phyloP scores from a whole-genome alignment of 2,888 invertebrate genomes.

The Ryuthela nishihirai region DNA sequence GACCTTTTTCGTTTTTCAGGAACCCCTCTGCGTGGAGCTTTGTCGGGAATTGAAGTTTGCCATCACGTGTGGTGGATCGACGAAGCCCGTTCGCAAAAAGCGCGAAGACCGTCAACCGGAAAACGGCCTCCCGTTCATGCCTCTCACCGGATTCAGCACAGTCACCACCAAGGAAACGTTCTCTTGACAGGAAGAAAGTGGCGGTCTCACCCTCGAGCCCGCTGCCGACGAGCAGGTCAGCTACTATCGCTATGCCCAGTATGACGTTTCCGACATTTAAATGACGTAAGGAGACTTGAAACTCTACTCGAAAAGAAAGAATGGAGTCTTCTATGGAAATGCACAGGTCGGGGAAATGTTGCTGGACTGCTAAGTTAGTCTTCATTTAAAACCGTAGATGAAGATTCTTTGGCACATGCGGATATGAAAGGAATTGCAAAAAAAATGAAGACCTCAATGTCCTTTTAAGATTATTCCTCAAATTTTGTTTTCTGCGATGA shows the following conservation, averaged over 20 bases:
- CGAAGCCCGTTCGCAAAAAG: constrained; percentile 39
- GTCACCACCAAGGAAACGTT: constrained; percentile 36
- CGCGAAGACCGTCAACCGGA: constrained; percentile 24
- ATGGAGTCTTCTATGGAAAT: no score
- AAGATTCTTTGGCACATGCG: no score
- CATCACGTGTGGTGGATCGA: constrained; percentile 41
- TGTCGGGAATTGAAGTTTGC: constrained; percentile 43
- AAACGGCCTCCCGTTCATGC: constrained; percentile 43
- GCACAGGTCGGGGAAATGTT: no score
- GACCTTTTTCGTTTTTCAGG: no score
- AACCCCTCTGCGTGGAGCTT: constrained; percentile 43
- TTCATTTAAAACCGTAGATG: no score
- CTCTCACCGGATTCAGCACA: constrained; percentile 37
- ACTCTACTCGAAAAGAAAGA: no score
- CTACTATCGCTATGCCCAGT: constrained; percentile 39
- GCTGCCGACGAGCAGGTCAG: constrained; percentile 34
- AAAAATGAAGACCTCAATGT: no score
- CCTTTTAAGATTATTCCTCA: no score
- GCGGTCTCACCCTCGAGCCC: constrained; percentile 32
- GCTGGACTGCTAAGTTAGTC: no score
- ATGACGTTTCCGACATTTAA: constrained; percentile 37
- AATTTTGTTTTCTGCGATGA: no score
- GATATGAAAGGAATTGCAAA: no score
- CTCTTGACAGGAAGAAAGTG: constrained; percentile 39
- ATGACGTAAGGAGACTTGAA: no score